Percentiles rank a stretch among this genome's conserved stretches.
Evolutionary conservation across 2,888 invertebrate genomes (phyloP).

Genomic region (Halictus ligatus): DNA sequence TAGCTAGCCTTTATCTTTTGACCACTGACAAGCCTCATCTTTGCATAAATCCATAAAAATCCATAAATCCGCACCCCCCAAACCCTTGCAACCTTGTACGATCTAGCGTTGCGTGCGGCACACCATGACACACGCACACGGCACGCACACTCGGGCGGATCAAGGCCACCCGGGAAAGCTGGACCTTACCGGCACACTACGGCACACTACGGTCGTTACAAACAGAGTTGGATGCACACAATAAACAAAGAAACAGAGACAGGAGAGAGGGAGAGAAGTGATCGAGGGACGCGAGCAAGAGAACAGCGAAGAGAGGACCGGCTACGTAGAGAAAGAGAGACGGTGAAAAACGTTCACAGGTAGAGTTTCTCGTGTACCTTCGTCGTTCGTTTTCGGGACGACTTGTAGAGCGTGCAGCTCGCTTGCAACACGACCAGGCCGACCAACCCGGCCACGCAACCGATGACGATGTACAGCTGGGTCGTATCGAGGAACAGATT

Average conservation of each 20-base stretch:
- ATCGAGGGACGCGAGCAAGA: slow-evolving; percentile 46
- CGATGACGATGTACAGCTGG: slow-evolving; percentile 93
- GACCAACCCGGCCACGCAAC: slow-evolving; percentile 92
- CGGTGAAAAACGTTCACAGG: not conserved
- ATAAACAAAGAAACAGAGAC: slow-evolving; percentile 35
- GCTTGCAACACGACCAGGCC: slow-evolving; percentile 93
- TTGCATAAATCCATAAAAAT: too few species aligned
- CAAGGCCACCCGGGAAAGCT: too few species aligned
- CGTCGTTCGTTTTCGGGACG: slow-evolving; percentile 86
- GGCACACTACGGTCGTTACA: slow-evolving; percentile 30
- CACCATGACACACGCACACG: too few species aligned
- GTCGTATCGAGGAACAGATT: slow-evolving; percentile 89
- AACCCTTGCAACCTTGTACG: too few species aligned
- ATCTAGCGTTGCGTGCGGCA: too few species aligned
- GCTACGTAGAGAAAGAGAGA: slow-evolving; percentile 22
- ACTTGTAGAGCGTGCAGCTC: slow-evolving; percentile 91
- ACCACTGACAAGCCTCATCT: too few species aligned
- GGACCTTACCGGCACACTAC: too few species aligned
- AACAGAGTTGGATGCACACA: slow-evolving; percentile 63
- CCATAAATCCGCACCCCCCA: too few species aligned
- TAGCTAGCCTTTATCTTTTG: too few species aligned
- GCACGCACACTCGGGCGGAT: too few species aligned
- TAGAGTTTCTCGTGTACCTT: slow-evolving; percentile 86
- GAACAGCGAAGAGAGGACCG: slow-evolving; percentile 42
- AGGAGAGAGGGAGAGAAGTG: not conserved